Evolutionary conservation across 23 tunicate genomes (phyloP).

Genomic region (Halocynthia roretzi): DNA sequence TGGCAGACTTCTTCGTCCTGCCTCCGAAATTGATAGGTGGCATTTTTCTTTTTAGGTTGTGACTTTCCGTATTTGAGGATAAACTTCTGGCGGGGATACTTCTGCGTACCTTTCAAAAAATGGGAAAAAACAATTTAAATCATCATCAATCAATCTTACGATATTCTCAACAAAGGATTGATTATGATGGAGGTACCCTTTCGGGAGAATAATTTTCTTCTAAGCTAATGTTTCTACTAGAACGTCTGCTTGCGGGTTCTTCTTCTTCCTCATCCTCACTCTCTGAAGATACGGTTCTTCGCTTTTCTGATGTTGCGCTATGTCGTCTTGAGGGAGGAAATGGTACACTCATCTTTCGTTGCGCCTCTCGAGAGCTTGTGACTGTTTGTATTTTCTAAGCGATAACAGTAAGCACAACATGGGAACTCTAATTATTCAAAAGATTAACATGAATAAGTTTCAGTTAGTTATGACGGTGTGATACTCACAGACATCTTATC

Average conservation of each 20-base stretch:
- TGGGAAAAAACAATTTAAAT: background rate
- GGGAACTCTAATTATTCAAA: too few species aligned
- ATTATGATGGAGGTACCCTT: too few species aligned
- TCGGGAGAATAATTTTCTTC: too few species aligned
- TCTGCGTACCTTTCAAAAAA: background rate
- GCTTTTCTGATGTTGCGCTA: background rate
- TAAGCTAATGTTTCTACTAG: background rate
- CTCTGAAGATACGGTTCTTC: background rate
- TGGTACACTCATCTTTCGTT: constrained; percentile 26
- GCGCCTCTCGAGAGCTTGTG: constrained; percentile 64
- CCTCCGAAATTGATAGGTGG: background rate
- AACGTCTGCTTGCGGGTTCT: constrained; percentile 1
- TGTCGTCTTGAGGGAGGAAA: constrained; percentile 22
- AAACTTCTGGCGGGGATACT: background rate
- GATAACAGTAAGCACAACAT: background rate
- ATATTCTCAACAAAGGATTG: too few species aligned
- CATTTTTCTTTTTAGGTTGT: background rate
- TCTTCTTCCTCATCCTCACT: constrained; percentile 30
- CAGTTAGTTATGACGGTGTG: too few species aligned
- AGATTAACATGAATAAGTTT: too few species aligned
- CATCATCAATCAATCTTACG: background rate
- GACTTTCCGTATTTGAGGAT: background rate
- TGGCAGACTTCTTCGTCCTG: background rate
- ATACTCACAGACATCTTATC: constrained; percentile 65
- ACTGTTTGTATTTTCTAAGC: constrained; percentile 64